These are phyloP conservation scores for Pseudopipra pipra DNA, from an alignment of 2,113 vertebrate species.

Conservation along the genomic window DNA sequence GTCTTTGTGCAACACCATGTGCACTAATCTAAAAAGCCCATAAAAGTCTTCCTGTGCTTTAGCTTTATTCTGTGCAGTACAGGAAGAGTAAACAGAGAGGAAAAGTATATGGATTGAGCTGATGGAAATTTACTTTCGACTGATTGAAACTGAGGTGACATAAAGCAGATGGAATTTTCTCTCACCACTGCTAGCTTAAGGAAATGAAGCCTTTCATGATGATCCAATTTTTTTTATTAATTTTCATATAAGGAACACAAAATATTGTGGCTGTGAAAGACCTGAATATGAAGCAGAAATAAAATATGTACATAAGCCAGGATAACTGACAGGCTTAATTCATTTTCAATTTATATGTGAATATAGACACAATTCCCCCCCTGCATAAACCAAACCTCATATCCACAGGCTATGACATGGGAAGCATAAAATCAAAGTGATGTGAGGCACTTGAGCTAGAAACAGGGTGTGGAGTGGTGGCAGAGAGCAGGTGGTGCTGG, in stretches of 20 bases:
- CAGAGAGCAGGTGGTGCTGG: background rate
- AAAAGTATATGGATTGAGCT: constrained; percentile 34
- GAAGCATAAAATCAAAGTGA: background rate
- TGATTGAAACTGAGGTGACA: constrained; percentile 63
- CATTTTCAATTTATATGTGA: constrained; percentile 43
- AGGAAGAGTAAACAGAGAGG: constrained; percentile 52
- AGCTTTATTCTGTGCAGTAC: background rate
- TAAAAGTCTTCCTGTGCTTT: constrained; percentile 6
- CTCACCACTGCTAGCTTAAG: constrained; percentile 59
- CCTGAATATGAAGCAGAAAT: constrained; percentile 53
- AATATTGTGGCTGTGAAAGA: constrained; percentile 52
- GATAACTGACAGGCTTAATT: constrained; percentile 62
- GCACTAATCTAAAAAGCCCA: constrained; percentile 15
- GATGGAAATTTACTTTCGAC: constrained; percentile 62
- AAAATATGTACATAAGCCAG: constrained; percentile 48
- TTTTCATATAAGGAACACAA: constrained; percentile 61
- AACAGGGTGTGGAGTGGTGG: background rate
- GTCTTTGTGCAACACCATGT: background rate
- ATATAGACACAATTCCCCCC: constrained; percentile 12
- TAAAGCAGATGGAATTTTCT: constrained; percentile 58
- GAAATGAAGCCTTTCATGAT: constrained; percentile 61
- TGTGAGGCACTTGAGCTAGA: background rate
- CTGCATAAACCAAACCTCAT: background rate
- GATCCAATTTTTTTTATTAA: constrained; percentile 55
- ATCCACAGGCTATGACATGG: background rate